phyloP scores from a whole-genome alignment of 2,113 vertebrate genomes.

The Origma solitaria region DNA sequence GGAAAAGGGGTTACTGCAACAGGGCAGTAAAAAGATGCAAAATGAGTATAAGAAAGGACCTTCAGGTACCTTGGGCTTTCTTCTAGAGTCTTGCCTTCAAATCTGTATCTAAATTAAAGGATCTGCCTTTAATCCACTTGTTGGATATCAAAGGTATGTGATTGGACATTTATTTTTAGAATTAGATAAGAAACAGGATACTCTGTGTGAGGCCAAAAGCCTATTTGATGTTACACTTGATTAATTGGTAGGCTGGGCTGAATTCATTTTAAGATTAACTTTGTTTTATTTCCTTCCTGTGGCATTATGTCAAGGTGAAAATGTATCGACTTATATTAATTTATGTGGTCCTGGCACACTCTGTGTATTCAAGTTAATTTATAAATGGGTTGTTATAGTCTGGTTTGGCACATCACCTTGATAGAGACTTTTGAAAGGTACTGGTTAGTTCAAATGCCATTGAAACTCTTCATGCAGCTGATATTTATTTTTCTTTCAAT shows the following conservation, averaged over 20 bases:
- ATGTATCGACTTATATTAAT: conserved; percentile 1
- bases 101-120: not conserved
- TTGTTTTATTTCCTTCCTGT: conserved; percentile 24
- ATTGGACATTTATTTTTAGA: conserved; percentile 17
- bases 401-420: not conserved
- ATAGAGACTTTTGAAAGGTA: conserved; percentile 4
- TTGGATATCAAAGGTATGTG: not conserved
- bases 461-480: not conserved
- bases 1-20: not conserved
- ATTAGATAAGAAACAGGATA: not conserved
- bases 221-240: not conserved
- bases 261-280: conserved; percentile 47
- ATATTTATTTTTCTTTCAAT: not conserved
- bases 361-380: not conserved
- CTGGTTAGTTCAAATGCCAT: not conserved
- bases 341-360: conserved; percentile 6
- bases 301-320: conserved; percentile 48
- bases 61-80: not conserved
- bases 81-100: not conserved
- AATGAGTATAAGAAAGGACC: not conserved
- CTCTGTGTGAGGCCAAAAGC: not conserved
- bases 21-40: not conserved
- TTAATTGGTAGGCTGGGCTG: conserved; percentile 29
- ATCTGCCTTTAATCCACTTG: not conserved
- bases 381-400: conserved; percentile 22